phyloP scores from a whole-genome alignment of 1,140 invertebrate genomes.

The Tetragnatha versicolor region DNA sequence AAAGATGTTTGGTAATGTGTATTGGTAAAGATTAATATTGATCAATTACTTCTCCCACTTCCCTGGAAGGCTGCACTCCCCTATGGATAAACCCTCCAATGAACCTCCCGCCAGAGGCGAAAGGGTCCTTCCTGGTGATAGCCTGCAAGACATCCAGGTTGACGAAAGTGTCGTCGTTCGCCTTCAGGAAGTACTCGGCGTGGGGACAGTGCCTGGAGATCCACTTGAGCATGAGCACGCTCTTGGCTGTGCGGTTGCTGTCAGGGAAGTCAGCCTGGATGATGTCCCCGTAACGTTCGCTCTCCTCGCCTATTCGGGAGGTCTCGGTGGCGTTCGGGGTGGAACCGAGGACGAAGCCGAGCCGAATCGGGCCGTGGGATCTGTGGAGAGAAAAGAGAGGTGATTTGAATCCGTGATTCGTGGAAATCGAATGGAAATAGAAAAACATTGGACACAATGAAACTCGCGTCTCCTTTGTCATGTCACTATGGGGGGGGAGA shows the following conservation, averaged over 20 bases:
- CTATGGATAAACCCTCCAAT: conserved; percentile 24
- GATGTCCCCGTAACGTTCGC: conserved; percentile 54
- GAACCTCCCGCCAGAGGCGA: neutral
- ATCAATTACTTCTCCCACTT: neutral
- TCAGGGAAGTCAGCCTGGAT: conserved; percentile 58
- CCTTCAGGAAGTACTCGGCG: conserved; percentile 57
- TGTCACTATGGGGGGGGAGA: too few species aligned
- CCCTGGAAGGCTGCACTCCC: neutral
- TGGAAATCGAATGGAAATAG: too few species aligned
- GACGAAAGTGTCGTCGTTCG: conserved; percentile 60
- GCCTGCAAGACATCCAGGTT: conserved; percentile 56
- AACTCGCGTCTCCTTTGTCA: too few species aligned
- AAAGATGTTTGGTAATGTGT: too few species aligned
- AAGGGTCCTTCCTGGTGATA: neutral
- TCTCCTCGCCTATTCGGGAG: conserved; percentile 60
- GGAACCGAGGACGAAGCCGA: conserved; percentile 77
- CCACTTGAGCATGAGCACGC: conserved; percentile 56
- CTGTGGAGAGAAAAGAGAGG: conserved; percentile 57
- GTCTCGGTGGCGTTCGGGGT: conserved; percentile 67
- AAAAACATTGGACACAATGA: too few species aligned
- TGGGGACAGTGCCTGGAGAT: conserved; percentile 54
- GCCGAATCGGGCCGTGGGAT: conserved; percentile 12
- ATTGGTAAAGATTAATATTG: too few species aligned
- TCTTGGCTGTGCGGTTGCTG: conserved; percentile 53
- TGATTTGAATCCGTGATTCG: too few species aligned